Base-by-base conservation (phyloP, 2,797 vertebrate genomes). In the Typhlichthys eigenmanni region DNA sequence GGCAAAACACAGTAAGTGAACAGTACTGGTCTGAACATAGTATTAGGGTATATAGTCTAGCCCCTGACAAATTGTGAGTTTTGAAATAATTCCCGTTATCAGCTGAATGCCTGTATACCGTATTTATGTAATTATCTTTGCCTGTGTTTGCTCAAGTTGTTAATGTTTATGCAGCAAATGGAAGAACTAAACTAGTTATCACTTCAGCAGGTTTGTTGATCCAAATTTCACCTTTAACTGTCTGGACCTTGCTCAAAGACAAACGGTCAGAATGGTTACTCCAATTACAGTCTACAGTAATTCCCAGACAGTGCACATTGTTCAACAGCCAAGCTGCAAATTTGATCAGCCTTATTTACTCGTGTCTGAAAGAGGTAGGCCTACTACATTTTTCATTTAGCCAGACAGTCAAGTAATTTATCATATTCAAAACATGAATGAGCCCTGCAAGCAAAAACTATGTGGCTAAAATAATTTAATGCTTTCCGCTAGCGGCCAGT, bases 191-290 rank as follows among this genome's bases (percentile, higher is more conserved):
- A 38, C 16, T n/a, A 17, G 59, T 1, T 43, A 24, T 53, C 6
- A 50, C 51, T 17, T 19, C 16, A 4, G 45, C 50, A 3, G 13
- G 45, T 63, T 60, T 48, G 19, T 65, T 55, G 69, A 62, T 53
- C 54, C 58, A 49, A 38, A 65, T 38, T 38, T 13, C 61, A 13
- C 16, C 38, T 38, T 12, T 32, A 13, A 24, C 16, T 29, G 17
- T 54, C 51, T 19, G 4, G 5, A 29, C 34, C 59, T 8, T 3
- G 7, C 43, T 2, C 12, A 2, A 2, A 16, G n/a, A 51, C 24
- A n/a, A 53, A 29, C 29, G 45, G 5, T 29, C 14, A 8, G 19
- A 38, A 13, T 43, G 0, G 7, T 1, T 17, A 38, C 17, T 17
- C n/a, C 1, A 1, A 43, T 47, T 54, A 12, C 3, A 47, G 46